Evolutionary conservation across 2,888 invertebrate species (phyloP), one percentile per base, ranked within the genome.

Genomic region (Heliconius erato): DNA sequence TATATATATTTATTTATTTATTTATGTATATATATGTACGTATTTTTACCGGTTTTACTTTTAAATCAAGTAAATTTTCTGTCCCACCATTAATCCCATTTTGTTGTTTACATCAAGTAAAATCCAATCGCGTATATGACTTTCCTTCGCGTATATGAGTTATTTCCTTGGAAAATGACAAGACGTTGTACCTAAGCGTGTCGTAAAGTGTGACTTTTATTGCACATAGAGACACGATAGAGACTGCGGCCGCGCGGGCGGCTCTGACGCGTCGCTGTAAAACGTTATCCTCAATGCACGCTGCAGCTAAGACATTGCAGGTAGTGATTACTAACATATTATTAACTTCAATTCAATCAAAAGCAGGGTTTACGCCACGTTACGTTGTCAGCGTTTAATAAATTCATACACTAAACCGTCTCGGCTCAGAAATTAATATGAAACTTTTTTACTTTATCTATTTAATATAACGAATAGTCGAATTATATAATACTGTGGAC

Each of bases 171-270:
- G 68, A 78, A 78, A 32, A 68, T 78, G 68, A 78, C 49, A 49
- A 67, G 67, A 68, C 28, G 68, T 32, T n/a, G 76, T 63, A 63
- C n/a, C 35, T 76, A 49, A 78, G 78, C 78, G 68, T 44, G 78
- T 78, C 78, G 78, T 78, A 78, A 78, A 78, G 68, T 68, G 78
- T 68, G 78, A 78, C 68, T 49, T 78, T 68, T 78, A 78, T 78
- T 68, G 78, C 68, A 78, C 76, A 26, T 49, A 68, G 68, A n/a
- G n/a, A n/a, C n/a, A n/a, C n/a, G n/a, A n/a, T n/a, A n/a, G n/a
- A n/a, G n/a, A n/a, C 78, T 68, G 67, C 49, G 78, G 65, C 26
- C 19, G 44, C 16, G 44, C 72, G 26, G 65, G 76, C 23, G 67
- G 49, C 67, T 78, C 49, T 68, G 67, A n/a, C 49, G 49, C 32